These are phyloP conservation scores for Aspidapion aeneum DNA, from an alignment of 2,888 invertebrate genomes.

Conservation along the genomic window DNA sequence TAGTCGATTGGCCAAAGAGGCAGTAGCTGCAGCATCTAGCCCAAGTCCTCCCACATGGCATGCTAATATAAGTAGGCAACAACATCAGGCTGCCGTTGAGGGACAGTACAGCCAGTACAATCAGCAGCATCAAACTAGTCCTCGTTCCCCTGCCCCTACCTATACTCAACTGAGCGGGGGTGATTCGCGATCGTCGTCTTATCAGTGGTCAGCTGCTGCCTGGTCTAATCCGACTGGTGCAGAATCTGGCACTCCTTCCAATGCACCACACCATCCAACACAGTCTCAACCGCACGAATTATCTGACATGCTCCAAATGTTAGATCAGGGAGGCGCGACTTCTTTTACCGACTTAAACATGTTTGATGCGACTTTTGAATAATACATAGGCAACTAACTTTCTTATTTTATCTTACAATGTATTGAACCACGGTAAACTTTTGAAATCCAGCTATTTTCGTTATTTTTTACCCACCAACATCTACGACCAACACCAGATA, in stretches of 20 bases:
- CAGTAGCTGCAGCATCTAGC: background rate
- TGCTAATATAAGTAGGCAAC: too few species aligned
- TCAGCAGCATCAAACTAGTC: constrained; percentile 73
- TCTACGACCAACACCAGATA: constrained; percentile 56
- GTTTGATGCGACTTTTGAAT: constrained; percentile 82
- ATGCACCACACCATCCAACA: constrained; percentile 57
- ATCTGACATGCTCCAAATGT: constrained; percentile 90
- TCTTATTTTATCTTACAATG: too few species aligned
- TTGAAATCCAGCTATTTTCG: too few species aligned
- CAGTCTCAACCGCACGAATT: constrained; percentile 76
- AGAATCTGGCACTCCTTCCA: constrained; percentile 49
- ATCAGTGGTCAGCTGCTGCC: constrained; percentile 42
- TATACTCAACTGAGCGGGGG: constrained; percentile 76
- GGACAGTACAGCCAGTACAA: constrained; percentile 60
- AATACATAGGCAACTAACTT: too few species aligned
- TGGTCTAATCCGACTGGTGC: constrained; percentile 33
- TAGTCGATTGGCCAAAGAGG: background rate
- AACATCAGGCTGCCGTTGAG: constrained; percentile 10
- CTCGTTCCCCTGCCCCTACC: constrained; percentile 82
- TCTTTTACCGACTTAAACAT: constrained; percentile 88
- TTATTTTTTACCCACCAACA: too few species aligned
- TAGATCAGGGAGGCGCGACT: constrained; percentile 70
- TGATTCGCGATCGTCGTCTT: constrained; percentile 38
- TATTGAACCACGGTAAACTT: too few species aligned
- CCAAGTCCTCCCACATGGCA: background rate